Base-by-base conservation (phyloP, 2,888 invertebrate species). In the Zeuzera pyrina region DNA sequence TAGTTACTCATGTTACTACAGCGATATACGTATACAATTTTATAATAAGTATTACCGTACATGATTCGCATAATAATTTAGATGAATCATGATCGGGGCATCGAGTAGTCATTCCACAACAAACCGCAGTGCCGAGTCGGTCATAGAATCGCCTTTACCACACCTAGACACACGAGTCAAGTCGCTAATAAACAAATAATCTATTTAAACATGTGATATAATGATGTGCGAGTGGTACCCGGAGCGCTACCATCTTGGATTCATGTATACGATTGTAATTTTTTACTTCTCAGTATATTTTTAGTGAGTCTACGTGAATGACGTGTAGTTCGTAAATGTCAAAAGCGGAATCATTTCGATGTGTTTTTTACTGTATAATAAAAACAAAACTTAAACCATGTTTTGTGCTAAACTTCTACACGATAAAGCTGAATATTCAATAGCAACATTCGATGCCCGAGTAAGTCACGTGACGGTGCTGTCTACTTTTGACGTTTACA, bases 261-360 rank as follows among this genome's bases (percentile, higher is more conserved):
- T 67, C 65, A 77, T 79, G 77, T 69, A 73, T 59, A 77, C 79
- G 62, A 78, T 79, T 71, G 79, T 79, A 78, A 78, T 74, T 55
- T 69, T 59, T 48, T 49, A 64, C 62, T n/a, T n/a, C 61, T 71
- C 78, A 79, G 79, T 79, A 63, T 78, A 76, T 72, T 70, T 69
- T 72, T 72, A 73, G 76, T 73, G 66, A 55, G 58, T 61, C 67
- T 57, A 55, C 66, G 76, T 60, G 78, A 58, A 58, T 66, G 74
- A 78, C 81, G 79, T 74, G 78, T 56, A 66, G 67, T 65, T 63
- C 69, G 78, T 72, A 73, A 77, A 77, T 74, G 81, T 77, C 73
- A 68, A 74, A 72, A 72, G 76, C 70, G 65, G 54, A 52, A 56
- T 26, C 11, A 12, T 12, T 12, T 12, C 3, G 13, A 8, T n/a